A percentile compares a stretch with the other conserved stretches of the same genome.
Evolutionary conservation across 2,797 vertebrate genomes (phyloP).

Genomic region (Anolis apletophallus): DNA sequence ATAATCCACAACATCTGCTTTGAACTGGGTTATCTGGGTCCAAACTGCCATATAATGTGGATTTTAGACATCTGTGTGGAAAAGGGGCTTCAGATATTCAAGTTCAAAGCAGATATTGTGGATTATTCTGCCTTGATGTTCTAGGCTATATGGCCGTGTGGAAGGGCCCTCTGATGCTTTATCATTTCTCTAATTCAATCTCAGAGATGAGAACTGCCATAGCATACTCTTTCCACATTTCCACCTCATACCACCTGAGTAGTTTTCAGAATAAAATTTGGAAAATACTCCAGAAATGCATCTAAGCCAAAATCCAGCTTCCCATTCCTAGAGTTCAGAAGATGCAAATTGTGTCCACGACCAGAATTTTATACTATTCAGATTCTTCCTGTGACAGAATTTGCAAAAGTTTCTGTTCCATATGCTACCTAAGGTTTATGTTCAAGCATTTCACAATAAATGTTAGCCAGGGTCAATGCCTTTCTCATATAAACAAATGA

Average conservation of each 20-base stretch:
- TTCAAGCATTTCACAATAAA: not conserved
- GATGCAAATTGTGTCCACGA: not conserved
- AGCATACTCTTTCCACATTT: not conserved
- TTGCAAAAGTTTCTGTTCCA: not conserved
- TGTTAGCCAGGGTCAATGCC: not conserved
- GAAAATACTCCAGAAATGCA: not conserved
- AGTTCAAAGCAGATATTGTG: too few species aligned
- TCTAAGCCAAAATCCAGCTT: not conserved
- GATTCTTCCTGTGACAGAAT: not conserved
- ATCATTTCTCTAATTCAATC: not conserved
- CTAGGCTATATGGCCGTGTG: too few species aligned
- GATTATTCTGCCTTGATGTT: too few species aligned
- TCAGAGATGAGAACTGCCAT: not conserved
- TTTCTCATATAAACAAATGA: not conserved
- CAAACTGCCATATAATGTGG: too few species aligned
- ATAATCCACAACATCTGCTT: too few species aligned
- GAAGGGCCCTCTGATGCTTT: not conserved
- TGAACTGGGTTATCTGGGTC: too few species aligned
- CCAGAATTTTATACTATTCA: not conserved
- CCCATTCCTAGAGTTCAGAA: not conserved
- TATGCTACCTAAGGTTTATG: not conserved
- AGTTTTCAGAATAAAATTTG: too few species aligned
- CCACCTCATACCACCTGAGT: not conserved
- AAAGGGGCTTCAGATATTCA: too few species aligned
- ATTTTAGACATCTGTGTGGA: too few species aligned